These are phyloP conservation scores for Rhinolophus ferrumequinum DNA, from an alignment of 2,113 vertebrate species.

Conservation along the genomic window DNA sequence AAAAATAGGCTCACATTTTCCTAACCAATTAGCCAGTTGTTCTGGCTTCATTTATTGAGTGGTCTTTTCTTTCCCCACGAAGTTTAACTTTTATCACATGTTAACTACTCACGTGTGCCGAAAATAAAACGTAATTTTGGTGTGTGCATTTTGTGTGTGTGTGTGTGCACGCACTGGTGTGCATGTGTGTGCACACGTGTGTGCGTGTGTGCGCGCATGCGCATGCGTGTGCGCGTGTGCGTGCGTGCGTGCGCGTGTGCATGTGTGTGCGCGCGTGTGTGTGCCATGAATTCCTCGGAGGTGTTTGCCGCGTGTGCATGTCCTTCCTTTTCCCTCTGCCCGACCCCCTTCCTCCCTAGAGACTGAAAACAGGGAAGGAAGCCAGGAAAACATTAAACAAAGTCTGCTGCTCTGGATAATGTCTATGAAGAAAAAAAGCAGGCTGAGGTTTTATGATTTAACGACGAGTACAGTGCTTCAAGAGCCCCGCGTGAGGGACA, in stretches of 20 bases:
- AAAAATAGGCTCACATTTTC: constrained; percentile 13
- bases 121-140: constrained; percentile 17
- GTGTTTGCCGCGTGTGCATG: neutral
- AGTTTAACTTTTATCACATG: neutral
- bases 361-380: constrained; percentile 59
- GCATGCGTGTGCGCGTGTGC: no score
- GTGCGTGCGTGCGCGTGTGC: no score
- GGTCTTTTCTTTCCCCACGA: neutral
- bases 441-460: constrained; percentile 57
- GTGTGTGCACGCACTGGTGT: no score
- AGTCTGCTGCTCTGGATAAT: constrained; percentile 56
- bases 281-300: neutral
- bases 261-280: neutral
- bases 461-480: neutral
- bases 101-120: neutral
- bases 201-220: no score
- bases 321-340: constrained; percentile 42
- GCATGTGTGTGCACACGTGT: no score
- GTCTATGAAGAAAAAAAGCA: constrained; percentile 30
- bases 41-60: neutral
- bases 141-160: no score
- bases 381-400: constrained; percentile 58
- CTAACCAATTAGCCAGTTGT: neutral
- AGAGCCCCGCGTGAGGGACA: neutral
- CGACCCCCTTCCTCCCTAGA: constrained; percentile 40